Base-by-base conservation (phyloP, 1,140 invertebrate species). In the Pomacea maculata region DNA sequence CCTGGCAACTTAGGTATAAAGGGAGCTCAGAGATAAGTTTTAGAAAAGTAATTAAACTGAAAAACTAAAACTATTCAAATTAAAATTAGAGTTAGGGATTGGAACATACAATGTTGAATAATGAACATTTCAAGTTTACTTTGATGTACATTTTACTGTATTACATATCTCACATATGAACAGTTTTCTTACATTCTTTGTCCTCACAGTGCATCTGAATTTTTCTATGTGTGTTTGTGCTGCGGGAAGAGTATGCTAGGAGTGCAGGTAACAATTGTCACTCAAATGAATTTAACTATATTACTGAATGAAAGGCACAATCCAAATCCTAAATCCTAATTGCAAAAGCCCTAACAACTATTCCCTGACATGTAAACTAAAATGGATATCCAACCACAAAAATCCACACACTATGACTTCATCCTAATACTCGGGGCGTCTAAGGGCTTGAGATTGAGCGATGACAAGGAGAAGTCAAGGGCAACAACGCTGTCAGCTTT, bases 351-450 rank as follows among this genome's bases (percentile, higher is more conserved):
- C n/a, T 2, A 14, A 71, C 45, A 71, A 1, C 1, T 6, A 71
- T 12, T 2, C 12, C 14, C 11, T 29, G 11, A 71, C 68, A 71
- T n/a, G 45, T 34, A 71, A 14, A 71, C 68, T 29, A 3, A 71
- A n/a, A 71, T n/a, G 45, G n/a, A 71, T n/a, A 71, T 11, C n/a
- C 21, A 70, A 21, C n/a, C 68, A 70, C 68, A 70, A 21, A 70
- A 21, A 70, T 34, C n/a, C 68, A 70, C 68, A 70, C 68, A 70
- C 68, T 72, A 11, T 72, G 70, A 52, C 34, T 72, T 14, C 54
- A 52, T 29, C 34, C 21, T 29, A 15, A 52, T 29, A 52, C 21
- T 29, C 21, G 70, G 45, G 21, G 70, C 54, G 70, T 29, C 34
- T 29, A 21, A 52, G 21, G 45, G 70, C 54, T 9, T 70, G 10